Evolutionary conservation across 2,113 vertebrate species (phyloP), one percentile per base, ranked within the genome.

Genomic region (Benitochromis conjunctus): DNA sequence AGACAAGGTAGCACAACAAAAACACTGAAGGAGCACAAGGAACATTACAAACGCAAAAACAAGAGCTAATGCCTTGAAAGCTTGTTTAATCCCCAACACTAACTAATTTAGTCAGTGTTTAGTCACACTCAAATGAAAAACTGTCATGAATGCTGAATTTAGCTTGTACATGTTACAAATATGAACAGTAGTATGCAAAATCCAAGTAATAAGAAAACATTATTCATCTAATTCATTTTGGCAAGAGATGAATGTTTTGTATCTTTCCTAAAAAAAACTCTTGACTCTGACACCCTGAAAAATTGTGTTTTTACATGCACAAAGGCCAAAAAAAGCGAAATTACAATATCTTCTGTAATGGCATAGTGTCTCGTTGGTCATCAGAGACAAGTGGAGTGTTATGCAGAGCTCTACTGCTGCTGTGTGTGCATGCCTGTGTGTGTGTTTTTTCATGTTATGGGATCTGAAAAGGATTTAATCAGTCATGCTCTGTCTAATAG

Each of bases 401-500:
- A 81, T 3, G 4, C 87, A 79, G 51, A 55, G 54, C 53, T 36
- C 53, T 24, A 19, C 5, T 79, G 77, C 43, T 85, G 82, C 69
- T 87, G 55, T 56, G n/a, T 81, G 81, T 71, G 89, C 74, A 21
- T 4, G 71, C n/a, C 38, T 85, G 21, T 78, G 43, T 81, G n/a
- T 21, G 60, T 7, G 18, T n/a, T 36, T 83, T 62, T 76, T 19
- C 21, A 80, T 86, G 91, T 91, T 46, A 83, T 56, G 55, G 82
- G 86, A 89, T 88, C 85, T 85, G 88, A 66, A 84, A 79, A 92
- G 88, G 85, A 91, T 89, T 88, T 88, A 92, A 91, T 92, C 94
- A 94, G 90, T 91, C 90, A 94, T 89, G 90, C 91, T 89, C 60
- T 48, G 78, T 88, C 88, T 92, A 93, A 90, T 92, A 84, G 89